Conservation (phyloP, 1,140 invertebrate genomes). For the Elysia chlorotica region DNA sequence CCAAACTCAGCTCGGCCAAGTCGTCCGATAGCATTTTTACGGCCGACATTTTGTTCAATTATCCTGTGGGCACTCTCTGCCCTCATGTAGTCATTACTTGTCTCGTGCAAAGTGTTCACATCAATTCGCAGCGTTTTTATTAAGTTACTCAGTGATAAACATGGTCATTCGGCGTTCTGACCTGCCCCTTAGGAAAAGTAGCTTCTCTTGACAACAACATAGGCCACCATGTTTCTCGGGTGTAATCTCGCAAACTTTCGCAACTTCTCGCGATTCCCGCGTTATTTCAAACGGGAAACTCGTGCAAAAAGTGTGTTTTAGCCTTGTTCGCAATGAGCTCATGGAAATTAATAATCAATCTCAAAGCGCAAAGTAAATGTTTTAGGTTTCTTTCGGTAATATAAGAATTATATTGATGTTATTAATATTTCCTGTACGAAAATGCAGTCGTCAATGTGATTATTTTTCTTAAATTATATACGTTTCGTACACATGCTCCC, state of each 20-base stretch:
- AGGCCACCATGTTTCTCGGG: constrained; percentile 32
- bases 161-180: not conserved
- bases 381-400: too few relatives aligned
- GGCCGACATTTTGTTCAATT: constrained; percentile 15
- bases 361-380: not conserved
- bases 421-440: too few relatives aligned
- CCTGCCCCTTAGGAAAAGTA: constrained; percentile 18
- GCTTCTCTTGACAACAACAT: constrained; percentile 34
- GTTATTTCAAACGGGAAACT: not conserved
- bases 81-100: constrained; percentile 4
- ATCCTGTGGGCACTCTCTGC: constrained; percentile 14
- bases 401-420: too few relatives aligned
- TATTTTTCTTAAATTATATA: too few relatives aligned
- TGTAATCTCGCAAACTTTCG: constrained; percentile 25
- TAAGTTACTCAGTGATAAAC: not conserved
- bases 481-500: too few relatives aligned
- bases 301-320: too few relatives aligned
- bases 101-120: too few relatives aligned
- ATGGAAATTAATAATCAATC: too few relatives aligned
- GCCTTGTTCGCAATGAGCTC: too few relatives aligned
- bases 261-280: constrained; percentile 18
- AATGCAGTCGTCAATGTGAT: too few relatives aligned
- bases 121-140: too few relatives aligned
- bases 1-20: constrained; percentile 11
- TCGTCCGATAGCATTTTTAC: constrained; percentile 18